Percentiles rank a stretch among this genome's conserved stretches.
These are phyloP conservation scores for Labeo catla DNA, from an alignment of 2,113 vertebrate species.

Conservation along the genomic window DNA sequence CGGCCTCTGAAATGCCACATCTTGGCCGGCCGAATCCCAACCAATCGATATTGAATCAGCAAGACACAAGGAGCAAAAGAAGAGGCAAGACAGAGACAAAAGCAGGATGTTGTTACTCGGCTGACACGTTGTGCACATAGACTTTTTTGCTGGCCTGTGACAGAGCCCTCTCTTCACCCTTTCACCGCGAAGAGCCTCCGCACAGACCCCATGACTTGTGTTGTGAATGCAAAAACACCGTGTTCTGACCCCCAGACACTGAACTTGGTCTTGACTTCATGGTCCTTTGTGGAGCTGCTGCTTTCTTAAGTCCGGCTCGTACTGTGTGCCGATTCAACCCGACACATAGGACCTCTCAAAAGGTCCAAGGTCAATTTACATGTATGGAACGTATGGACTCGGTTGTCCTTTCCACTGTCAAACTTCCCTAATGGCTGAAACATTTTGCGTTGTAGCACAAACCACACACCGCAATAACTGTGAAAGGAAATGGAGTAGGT, in stretches of 20 bases:
- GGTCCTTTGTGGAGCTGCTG: slow-evolving; percentile 10
- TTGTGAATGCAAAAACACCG: slow-evolving; percentile 4
- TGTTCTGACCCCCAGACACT: slow-evolving; percentile 30
- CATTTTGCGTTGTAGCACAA: background rate
- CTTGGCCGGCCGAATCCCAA: slow-evolving; percentile 46
- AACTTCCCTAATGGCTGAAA: background rate
- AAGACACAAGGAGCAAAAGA: slow-evolving; percentile 61
- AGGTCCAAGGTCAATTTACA: background rate
- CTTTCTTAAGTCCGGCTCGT: slow-evolving; percentile 12
- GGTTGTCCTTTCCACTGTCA: background rate
- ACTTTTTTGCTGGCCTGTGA: slow-evolving; percentile 19
- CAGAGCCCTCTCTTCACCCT: slow-evolving; percentile 10
- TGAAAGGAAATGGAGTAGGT: slow-evolving; percentile 28
- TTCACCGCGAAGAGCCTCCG: background rate
- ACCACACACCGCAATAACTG: background rate
- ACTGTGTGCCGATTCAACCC: background rate
- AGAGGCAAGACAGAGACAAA: slow-evolving; percentile 50
- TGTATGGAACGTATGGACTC: background rate
- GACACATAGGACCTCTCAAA: background rate
- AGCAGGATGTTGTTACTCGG: slow-evolving; percentile 8
- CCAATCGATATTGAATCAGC: slow-evolving; percentile 72
- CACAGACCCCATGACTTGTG: background rate
- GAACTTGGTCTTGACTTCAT: slow-evolving; percentile 13
- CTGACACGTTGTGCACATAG: background rate
- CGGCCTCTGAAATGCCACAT: slow-evolving; percentile 55